Evolutionary conservation across 2,113 vertebrate genomes (phyloP).

Genomic region (Petromus typicus): DNA sequence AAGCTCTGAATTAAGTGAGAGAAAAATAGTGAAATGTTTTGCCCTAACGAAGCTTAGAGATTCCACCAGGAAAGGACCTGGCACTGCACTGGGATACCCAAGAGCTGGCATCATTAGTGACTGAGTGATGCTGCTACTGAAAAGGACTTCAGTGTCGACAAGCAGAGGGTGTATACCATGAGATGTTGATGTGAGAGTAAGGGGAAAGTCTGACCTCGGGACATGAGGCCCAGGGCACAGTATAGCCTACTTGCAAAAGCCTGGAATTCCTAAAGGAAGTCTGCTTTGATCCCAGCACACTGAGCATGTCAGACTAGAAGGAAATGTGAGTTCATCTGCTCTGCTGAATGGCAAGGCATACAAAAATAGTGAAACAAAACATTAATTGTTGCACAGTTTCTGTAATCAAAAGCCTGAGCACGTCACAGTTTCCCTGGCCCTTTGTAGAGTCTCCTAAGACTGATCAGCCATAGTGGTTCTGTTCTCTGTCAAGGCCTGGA

Average conservation of each 20-base stretch:
- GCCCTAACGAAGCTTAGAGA: not conserved
- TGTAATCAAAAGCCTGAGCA: too few species aligned
- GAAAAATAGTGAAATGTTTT: not conserved
- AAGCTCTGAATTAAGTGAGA: not conserved
- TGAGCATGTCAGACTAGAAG: not conserved
- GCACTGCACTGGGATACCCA: rapidly evolving
- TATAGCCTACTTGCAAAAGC: not conserved
- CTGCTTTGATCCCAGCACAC: rapidly evolving
- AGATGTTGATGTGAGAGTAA: rapidly evolving
- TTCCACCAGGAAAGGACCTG: rapidly evolving
- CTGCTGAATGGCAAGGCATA: not conserved
- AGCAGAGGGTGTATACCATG: not conserved
- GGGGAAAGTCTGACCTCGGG: not conserved
- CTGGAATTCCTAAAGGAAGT: not conserved
- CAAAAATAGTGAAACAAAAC: not conserved
- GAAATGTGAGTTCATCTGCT: not conserved
- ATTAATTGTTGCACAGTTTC: too few species aligned
- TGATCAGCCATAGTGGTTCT: not conserved
- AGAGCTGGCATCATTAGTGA: not conserved
- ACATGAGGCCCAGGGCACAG: rapidly evolving
- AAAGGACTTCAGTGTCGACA: not conserved
- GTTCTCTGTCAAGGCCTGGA: not conserved
- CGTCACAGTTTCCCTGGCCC: not conserved
- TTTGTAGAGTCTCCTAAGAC: not conserved
- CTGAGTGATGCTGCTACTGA: not conserved